Base-by-base conservation (phyloP, 2,888 invertebrate genomes). In the Caenorhabditis angaria region DNA sequence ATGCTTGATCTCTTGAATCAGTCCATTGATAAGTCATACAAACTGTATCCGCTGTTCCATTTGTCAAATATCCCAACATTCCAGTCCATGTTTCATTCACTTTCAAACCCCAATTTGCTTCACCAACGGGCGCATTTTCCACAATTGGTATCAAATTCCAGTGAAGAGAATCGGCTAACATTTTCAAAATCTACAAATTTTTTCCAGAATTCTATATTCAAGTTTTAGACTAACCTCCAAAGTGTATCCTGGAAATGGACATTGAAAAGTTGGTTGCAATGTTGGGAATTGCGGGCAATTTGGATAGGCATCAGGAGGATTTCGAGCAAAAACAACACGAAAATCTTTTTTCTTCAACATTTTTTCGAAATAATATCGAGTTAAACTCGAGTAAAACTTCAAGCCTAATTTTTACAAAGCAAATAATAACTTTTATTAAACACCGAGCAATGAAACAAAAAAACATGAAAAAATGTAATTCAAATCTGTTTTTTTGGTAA, bases 161-260 rank as follows among this genome's bases (percentile, higher is more conserved):
- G n/a, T 76, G 61, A 41, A 74, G 25, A 14, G 74, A 47, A 28
- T 76, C 70, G 8, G 60, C 32, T 4, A 79, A 63, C 72, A 75
- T 75, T 35, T 65, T 72, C 35, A 79, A 27, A n/a, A n/a, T n/a
- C n/a, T n/a, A n/a, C n/a, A n/a, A n/a, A n/a, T n/a, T n/a, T n/a
- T n/a, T n/a, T n/a, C n/a, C n/a, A n/a, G n/a, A n/a, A n/a, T n/a
- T n/a, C n/a, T n/a, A n/a, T n/a, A n/a, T n/a, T n/a, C n/a, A n/a
- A n/a, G n/a, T n/a, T n/a, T n/a, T n/a, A n/a, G n/a, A n/a, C n/a
- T n/a, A 8, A 79, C 80, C 73, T 83, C 83, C 12, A 76, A 48
- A 18, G 71, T 70, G 76, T 79, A 83, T 61, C 83, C 83, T 20
- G 82, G 82, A 62, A 81, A 82, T 0, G 80, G 79, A 60, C 83